Base-by-base conservation (phyloP, 2,797 vertebrate genomes). In the Manis javanica region DNA sequence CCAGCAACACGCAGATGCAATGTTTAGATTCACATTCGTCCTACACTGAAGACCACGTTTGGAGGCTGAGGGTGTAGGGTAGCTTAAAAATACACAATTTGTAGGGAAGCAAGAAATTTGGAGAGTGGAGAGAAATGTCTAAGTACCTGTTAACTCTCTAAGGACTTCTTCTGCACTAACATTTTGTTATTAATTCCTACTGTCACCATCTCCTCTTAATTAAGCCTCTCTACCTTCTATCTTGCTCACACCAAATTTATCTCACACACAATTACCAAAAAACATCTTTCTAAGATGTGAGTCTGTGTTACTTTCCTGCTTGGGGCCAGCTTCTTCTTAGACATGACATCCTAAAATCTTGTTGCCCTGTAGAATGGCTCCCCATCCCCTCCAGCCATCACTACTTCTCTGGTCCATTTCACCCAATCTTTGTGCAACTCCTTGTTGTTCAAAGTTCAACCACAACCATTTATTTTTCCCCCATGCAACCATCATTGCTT, bases 1-100 rank as follows among this genome's bases (percentile, higher is more conserved):
- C 7, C 2, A n/a, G 19, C 34, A 64, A 15, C 12, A 23, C 0
- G 0, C 39, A 79, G 26, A 42, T 10, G 2, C 1, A 0, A 19
- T n/a, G 5, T 42, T 49, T 74, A 46, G 57, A 16, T 21, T 61
- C 1, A 51, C 3, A 37, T 59, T 13, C 12, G 0, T 0, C 31
- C 3, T 13, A 13, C 7, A 5, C 24, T 23, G 16, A 19, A 78
- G 9, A 37, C 21, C 3, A 16, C 18, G 5, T 82, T 63, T 64
- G 72, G 66, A 94, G 37, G 21, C 11, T 66, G 15, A 3, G 0
- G 0, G 0, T 13, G 1, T 14, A 84, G 6, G 0, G 5, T 4
- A 63, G 1, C 14, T 61, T 15, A 24, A 5, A 92, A 90, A 49
- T 79, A 51, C 0, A 1, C n/a, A 13, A 2, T 61, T 64, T 55